Conservation (phyloP, 2,797 vertebrate genomes). For the Microcaecilia unicolor region DNA sequence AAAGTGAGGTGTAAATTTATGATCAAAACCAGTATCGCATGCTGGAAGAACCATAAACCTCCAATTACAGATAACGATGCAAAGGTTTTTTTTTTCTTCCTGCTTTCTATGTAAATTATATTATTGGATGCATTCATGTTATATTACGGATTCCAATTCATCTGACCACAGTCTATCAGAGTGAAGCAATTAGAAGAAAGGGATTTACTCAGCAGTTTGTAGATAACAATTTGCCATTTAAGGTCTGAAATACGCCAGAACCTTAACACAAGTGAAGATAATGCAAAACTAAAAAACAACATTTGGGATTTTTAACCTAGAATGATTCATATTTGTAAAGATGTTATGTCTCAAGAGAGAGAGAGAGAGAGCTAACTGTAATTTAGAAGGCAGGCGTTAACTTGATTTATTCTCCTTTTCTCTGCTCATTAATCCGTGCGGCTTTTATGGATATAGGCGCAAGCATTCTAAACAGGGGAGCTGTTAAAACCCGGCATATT, state of each 20-base stretch:
- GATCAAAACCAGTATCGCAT: conserved; percentile 24
- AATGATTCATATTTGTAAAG: conserved; percentile 1
- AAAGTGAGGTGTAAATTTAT: conserved; percentile 19
- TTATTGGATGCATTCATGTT: conserved; percentile 16
- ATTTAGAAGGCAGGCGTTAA: background rate
- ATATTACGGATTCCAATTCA: conserved; percentile 32
- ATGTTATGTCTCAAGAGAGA: background rate
- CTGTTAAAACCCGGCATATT: rapidly evolving
- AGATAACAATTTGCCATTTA: conserved; percentile 20
- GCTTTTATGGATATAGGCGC: background rate
- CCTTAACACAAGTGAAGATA: conserved; percentile 13
- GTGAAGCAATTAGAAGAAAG: conserved; percentile 24
- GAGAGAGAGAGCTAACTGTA: conserved; percentile 1
- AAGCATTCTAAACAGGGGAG: background rate
- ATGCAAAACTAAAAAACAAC: conserved; percentile 1
- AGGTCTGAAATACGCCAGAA: conserved; percentile 10
- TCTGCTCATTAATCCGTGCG: background rate
- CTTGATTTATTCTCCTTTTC: conserved; percentile 4
- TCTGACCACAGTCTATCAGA: conserved; percentile 34
- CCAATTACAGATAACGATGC: conserved; percentile 40
- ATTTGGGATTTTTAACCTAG: conserved; percentile 1
- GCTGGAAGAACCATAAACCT: conserved; percentile 23
- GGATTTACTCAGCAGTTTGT: conserved; percentile 28
- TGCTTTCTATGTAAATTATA: conserved; percentile 33
- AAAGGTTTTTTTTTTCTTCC: conserved; percentile 30